These are phyloP conservation scores for Mamestra configurata DNA, from an alignment of 1,140 invertebrate genomes.

Conservation along the genomic window DNA sequence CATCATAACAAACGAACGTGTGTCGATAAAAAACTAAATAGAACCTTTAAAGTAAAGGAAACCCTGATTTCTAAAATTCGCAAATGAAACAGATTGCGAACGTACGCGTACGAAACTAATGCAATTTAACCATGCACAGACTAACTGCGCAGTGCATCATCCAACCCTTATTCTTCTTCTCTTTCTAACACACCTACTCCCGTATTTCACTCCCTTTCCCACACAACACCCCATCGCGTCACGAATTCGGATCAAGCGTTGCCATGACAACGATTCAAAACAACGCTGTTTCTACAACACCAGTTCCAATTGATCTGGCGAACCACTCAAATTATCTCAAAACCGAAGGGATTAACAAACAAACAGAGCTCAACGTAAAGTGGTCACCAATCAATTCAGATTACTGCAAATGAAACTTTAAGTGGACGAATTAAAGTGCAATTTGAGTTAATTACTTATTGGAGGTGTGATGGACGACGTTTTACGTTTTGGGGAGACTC, in stretches of 20 bases:
- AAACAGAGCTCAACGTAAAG: slow-evolving; percentile 63
- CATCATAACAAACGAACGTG: neutral
- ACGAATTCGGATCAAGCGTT: slow-evolving; percentile 77
- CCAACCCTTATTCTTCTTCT: slow-evolving; percentile 61
- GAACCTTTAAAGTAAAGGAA: too few species aligned
- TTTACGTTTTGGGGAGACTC: slow-evolving; percentile 20
- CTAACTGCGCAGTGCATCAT: slow-evolving; percentile 73
- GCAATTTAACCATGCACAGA: slow-evolving; percentile 77
- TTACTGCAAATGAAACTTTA: slow-evolving; percentile 34
- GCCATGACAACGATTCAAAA: slow-evolving; percentile 78
- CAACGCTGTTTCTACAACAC: slow-evolving; percentile 64
- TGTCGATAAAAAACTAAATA: neutral
- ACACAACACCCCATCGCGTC: slow-evolving; percentile 62
- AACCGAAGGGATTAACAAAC: slow-evolving; percentile 48
- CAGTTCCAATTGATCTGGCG: slow-evolving; percentile 67
- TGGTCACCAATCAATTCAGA: slow-evolving; percentile 56
- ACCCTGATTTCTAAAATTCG: slow-evolving; percentile 34
- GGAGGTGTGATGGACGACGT: slow-evolving; percentile 4
- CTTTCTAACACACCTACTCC: slow-evolving; percentile 58
- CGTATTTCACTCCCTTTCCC: slow-evolving; percentile 59
- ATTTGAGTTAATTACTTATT: slow-evolving; percentile 69
- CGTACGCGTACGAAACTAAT: slow-evolving; percentile 66
- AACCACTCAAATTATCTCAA: slow-evolving; percentile 53
- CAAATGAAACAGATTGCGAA: slow-evolving; percentile 52
- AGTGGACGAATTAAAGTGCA: slow-evolving; percentile 62